Evolutionary conservation across 2,888 invertebrate species (phyloP).

Genomic region (Platyscelio sp.): DNA sequence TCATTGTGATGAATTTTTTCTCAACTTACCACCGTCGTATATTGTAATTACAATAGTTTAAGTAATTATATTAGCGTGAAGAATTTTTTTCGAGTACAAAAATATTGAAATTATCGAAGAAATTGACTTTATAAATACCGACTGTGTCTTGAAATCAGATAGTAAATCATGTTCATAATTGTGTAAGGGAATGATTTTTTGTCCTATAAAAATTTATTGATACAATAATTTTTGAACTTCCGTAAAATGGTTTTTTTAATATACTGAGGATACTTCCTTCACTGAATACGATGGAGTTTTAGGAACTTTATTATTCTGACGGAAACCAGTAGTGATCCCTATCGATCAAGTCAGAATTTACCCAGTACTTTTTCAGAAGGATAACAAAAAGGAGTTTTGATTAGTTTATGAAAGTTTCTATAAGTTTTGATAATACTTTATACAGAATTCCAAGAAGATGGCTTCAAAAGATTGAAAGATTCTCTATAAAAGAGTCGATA

Average conservation of each 20-base stretch:
- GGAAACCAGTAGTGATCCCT: slow-evolving; percentile 53
- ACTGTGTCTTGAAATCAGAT: slow-evolving; percentile 29
- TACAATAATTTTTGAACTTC: slow-evolving; percentile 43
- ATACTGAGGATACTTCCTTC: not conserved
- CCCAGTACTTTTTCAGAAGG: slow-evolving; percentile 40
- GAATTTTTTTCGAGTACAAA: slow-evolving; percentile 17
- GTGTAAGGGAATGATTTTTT: slow-evolving; percentile 36
- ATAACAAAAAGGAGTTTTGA: slow-evolving; percentile 58
- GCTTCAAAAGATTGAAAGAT: not conserved
- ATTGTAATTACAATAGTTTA: slow-evolving; percentile 45
- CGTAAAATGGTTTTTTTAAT: slow-evolving; percentile 24
- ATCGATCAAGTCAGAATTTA: slow-evolving; percentile 45
- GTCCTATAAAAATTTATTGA: slow-evolving; percentile 44
- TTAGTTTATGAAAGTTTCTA: slow-evolving; percentile 49
- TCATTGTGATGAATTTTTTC: slow-evolving; percentile 33
- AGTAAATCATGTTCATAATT: slow-evolving; percentile 51
- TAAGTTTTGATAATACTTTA: slow-evolving; percentile 15
- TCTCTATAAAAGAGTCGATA: no score
- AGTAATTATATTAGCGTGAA: slow-evolving; percentile 27
- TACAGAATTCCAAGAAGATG: slow-evolving; percentile 27
- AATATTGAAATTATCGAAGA: slow-evolving; percentile 24
- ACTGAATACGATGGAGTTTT: slow-evolving; percentile 13
- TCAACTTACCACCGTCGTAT: not conserved
- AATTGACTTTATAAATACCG: slow-evolving; percentile 34
- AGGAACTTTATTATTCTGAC: slow-evolving; percentile 25